These are phyloP conservation scores for Apodemus speciosus DNA, from an alignment of 2,113 vertebrate genomes.

Conservation along the genomic window DNA sequence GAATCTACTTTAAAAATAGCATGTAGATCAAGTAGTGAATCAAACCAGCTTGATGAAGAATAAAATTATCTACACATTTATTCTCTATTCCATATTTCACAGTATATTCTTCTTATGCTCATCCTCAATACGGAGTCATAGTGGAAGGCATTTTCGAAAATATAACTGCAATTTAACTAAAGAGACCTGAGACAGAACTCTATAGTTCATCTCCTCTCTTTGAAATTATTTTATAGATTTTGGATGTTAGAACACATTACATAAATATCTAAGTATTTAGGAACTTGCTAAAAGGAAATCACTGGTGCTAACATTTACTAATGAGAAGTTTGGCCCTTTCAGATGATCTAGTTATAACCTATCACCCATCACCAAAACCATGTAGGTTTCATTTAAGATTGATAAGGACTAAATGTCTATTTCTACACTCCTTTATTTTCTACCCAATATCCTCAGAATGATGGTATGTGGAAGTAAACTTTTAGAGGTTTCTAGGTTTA, in stretches of 20 bases:
- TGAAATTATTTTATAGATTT: not conserved
- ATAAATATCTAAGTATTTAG: not conserved
- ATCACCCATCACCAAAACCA: not conserved
- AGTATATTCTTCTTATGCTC: not conserved
- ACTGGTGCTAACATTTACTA: not conserved
- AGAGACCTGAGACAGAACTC: not conserved
- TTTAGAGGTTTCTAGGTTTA: not conserved
- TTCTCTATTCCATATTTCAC: not conserved
- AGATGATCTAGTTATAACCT: not conserved
- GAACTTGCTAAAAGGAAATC: not conserved
- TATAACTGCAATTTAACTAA: not conserved
- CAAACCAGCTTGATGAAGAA: too few relatives aligned
- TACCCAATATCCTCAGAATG: not conserved
- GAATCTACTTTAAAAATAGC: too few relatives aligned
- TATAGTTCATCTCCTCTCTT: not conserved
- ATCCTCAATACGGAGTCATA: not conserved
- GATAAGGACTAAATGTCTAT: not conserved
- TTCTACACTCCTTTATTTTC: not conserved
- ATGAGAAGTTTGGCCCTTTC: not conserved
- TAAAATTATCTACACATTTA: not conserved
- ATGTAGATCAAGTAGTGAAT: too few relatives aligned
- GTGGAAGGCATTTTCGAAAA: not conserved
- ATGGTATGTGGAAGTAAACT: not conserved
- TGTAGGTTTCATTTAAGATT: not conserved
- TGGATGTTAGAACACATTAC: not conserved